Percentiles rank a stretch among this genome's conserved stretches.
These are phyloP conservation scores for Tenebrio molitor DNA, from an alignment of 1,140 invertebrate genomes.

Conservation along the genomic window DNA sequence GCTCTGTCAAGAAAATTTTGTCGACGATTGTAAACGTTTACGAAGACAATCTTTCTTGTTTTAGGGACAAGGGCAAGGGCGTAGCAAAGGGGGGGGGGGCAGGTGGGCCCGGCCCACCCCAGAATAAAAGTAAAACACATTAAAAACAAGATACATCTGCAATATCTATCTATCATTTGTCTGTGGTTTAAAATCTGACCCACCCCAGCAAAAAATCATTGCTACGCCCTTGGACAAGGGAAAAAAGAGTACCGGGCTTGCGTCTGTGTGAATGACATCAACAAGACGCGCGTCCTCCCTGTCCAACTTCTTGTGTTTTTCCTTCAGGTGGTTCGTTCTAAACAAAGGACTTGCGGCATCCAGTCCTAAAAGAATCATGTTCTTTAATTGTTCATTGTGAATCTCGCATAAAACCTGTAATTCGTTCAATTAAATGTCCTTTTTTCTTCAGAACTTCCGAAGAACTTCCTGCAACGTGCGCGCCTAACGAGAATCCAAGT, in stretches of 20 bases:
- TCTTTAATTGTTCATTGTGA: too few species aligned
- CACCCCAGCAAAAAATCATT: conserved; percentile 1
- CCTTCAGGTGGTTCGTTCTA: conserved; percentile 69
- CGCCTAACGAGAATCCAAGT: conserved; percentile 84
- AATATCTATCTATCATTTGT: too few species aligned
- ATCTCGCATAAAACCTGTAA: conserved; percentile 75
- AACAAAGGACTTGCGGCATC: conserved; percentile 81
- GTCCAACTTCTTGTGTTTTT: conserved; percentile 76
- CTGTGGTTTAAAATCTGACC: too few species aligned
- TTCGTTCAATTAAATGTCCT: conserved; percentile 74
- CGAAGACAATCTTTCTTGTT: too few species aligned
- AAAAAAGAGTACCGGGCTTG: conserved; percentile 69
- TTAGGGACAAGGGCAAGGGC: too few species aligned
- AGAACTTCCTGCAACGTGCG: conserved; percentile 81
- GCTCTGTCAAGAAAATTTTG: too few species aligned
- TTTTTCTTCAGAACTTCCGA: conserved; percentile 74
- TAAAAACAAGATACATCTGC: too few species aligned
- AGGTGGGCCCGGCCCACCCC: too few species aligned
- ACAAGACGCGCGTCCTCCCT: conserved; percentile 86
- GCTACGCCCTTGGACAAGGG: neutral
- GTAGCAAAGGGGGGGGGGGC: too few species aligned
- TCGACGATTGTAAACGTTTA: too few species aligned
- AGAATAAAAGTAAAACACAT: too few species aligned
- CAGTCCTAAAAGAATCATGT: conserved; percentile 65
- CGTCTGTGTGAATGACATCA: conserved; percentile 90